phyloP scores from a whole-genome alignment of 1,140 invertebrate species.

The Phocides pigmalion region DNA sequence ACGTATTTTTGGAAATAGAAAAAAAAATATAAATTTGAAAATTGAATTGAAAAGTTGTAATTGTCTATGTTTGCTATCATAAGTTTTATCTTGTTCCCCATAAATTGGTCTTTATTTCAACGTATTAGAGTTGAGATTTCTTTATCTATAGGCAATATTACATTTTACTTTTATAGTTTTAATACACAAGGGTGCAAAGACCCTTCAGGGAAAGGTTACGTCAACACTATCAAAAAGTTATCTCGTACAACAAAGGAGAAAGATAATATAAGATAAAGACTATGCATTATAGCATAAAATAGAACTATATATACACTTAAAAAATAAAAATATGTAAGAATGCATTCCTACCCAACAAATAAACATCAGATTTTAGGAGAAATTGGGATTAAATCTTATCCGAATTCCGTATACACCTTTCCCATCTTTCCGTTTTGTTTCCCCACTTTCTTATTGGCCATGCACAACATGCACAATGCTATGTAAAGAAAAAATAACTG shows the following conservation, averaged over 20 bases:
- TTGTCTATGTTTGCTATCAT: not conserved
- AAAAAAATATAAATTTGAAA: not conserved
- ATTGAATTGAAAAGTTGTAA: conserved; percentile 5
- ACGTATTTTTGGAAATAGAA: not conserved
- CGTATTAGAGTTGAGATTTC: not conserved
- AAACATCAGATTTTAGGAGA: too few species aligned
- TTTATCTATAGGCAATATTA: not conserved
- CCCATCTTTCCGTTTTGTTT: too few species aligned
- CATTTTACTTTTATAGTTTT: not conserved
- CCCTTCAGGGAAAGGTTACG: not conserved
- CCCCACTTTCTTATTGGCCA: too few species aligned
- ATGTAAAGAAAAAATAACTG: too few species aligned
- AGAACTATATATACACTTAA: too few species aligned
- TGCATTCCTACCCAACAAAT: too few species aligned
- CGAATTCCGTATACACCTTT: too few species aligned
- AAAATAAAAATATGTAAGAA: too few species aligned
- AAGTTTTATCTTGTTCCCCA: not conserved
- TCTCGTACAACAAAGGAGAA: not conserved
- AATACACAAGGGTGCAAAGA: not conserved
- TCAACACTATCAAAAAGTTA: not conserved
- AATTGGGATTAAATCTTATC: too few species aligned
- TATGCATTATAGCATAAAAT: too few species aligned
- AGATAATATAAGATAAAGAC: not conserved
- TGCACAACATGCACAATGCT: too few species aligned
- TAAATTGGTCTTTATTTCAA: not conserved